Percentiles rank a stretch among this genome's conserved stretches.
Conservation (phyloP, 37 sponge, comb jelly and placozoan species). For the Spongia lamella region DNA sequence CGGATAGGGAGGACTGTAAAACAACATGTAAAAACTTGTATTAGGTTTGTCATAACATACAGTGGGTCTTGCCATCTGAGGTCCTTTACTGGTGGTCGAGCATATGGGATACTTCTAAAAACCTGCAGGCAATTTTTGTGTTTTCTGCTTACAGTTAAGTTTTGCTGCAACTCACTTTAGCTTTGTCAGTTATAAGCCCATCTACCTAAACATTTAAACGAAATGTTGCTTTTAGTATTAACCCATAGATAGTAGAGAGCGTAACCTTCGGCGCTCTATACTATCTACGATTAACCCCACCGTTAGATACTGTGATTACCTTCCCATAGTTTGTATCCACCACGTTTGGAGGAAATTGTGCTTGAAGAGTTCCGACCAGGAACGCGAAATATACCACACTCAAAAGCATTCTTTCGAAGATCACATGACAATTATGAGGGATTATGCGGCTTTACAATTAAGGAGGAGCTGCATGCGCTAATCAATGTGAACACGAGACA, state of each 20-base stretch:
- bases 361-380: background rate
- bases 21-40: background rate
- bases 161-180: background rate
- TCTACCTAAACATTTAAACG: background rate
- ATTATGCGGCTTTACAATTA: too few species aligned
- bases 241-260: background rate
- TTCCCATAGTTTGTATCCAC: slow-evolving; percentile 21
- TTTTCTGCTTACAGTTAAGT: too few species aligned
- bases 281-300: too few species aligned
- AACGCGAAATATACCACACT: too few species aligned
- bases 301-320: too few species aligned
- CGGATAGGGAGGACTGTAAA: slow-evolving; percentile 47
- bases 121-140: too few species aligned
- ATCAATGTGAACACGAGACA: too few species aligned
- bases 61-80: slow-evolving; percentile 67
- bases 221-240: too few species aligned
- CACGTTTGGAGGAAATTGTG: slow-evolving; percentile 4
- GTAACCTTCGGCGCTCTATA: background rate
- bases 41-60: slow-evolving; percentile 21
- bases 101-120: slow-evolving; percentile 78
- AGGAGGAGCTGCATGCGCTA: too few species aligned
- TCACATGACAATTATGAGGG: too few species aligned
- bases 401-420: too few species aligned
- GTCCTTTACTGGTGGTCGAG: slow-evolving; percentile 44
- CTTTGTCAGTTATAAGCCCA: slow-evolving; percentile 11